Evolutionary conservation across 2,888 invertebrate species (phyloP).

Genomic region (Allacma fusca): DNA sequence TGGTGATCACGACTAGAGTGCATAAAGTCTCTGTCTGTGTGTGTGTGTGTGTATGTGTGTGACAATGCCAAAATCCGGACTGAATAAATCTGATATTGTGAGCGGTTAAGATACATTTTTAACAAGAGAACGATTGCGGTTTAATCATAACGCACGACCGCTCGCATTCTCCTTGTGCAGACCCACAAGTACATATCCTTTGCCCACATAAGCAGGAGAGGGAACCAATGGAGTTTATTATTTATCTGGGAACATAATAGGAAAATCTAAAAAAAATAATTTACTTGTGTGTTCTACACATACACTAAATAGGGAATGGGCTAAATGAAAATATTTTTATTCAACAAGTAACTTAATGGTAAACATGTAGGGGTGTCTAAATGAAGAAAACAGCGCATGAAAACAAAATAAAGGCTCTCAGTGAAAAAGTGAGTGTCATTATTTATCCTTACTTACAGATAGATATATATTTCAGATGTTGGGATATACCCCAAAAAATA

Average conservation of each 20-base stretch:
- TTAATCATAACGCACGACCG: constrained; percentile 40
- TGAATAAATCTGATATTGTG: neutral
- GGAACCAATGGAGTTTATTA: neutral
- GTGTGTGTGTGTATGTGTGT: too few relatives aligned
- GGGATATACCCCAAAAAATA: neutral
- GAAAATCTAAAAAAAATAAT: neutral
- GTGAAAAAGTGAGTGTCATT: constrained; percentile 25
- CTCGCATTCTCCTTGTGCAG: constrained; percentile 13
- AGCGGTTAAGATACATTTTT: constrained; percentile 33
- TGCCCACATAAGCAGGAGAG: neutral
- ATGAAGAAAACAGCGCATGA: constrained; percentile 27
- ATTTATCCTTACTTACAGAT: constrained; percentile 8
- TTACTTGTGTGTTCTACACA: constrained; percentile 5
- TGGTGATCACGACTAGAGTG: neutral
- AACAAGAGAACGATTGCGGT: constrained; percentile 38
- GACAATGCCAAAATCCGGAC: neutral
- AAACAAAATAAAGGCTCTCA: constrained; percentile 24
- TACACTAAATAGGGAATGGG: constrained; percentile 21
- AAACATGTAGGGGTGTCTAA: neutral
- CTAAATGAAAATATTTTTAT: constrained; percentile 30
- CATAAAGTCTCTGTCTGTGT: neutral
- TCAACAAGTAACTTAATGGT: neutral
- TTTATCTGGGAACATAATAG: neutral
- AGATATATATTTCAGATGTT: too few relatives aligned
- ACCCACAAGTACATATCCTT: neutral